Evolutionary conservation across 2,113 vertebrate genomes (phyloP).

Genomic region (Myiagra hebetior): DNA sequence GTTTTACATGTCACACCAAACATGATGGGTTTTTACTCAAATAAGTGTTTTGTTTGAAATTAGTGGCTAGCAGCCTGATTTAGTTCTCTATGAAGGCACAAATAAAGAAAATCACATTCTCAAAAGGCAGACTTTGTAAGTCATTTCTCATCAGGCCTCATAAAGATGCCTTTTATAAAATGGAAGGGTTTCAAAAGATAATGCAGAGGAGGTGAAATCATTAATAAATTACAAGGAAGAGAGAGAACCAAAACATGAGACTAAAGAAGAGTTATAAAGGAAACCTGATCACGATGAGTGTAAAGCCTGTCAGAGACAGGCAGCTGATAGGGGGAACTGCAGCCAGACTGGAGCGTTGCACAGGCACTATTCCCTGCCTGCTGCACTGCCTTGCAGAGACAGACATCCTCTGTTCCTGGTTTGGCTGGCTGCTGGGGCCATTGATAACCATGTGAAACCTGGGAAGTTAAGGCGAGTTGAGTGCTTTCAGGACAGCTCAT

Average conservation of each 20-base stretch:
- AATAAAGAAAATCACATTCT: background rate
- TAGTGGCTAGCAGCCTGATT: background rate
- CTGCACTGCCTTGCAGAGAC: conserved; percentile 55
- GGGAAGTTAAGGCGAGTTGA: conserved; percentile 25
- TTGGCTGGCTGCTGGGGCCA: conserved; percentile 71
- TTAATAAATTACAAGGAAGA: conserved; percentile 71
- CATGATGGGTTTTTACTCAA: conserved; percentile 19
- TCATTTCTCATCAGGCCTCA: background rate
- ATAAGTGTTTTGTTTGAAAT: background rate
- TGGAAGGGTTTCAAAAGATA: conserved; percentile 19
- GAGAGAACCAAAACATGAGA: conserved; percentile 47
- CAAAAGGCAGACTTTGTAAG: background rate
- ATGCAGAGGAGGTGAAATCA: conserved; percentile 47
- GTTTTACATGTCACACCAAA: background rate
- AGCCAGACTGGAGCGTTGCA: conserved; percentile 37
- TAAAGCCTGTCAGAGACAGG: conserved; percentile 50
- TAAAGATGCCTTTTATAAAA: background rate
- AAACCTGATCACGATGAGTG: conserved; percentile 60
- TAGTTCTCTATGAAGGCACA: background rate
- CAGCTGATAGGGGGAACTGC: conserved; percentile 56
- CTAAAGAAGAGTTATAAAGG: conserved; percentile 46
- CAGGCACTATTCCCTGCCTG: background rate
- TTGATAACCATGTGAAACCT: conserved; percentile 68
- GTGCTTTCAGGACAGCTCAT: conserved; percentile 59
- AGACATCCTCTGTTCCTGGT: conserved; percentile 70